Base-by-base conservation (phyloP, 2,888 invertebrate species). In the Chymomyza procnemis region DNA sequence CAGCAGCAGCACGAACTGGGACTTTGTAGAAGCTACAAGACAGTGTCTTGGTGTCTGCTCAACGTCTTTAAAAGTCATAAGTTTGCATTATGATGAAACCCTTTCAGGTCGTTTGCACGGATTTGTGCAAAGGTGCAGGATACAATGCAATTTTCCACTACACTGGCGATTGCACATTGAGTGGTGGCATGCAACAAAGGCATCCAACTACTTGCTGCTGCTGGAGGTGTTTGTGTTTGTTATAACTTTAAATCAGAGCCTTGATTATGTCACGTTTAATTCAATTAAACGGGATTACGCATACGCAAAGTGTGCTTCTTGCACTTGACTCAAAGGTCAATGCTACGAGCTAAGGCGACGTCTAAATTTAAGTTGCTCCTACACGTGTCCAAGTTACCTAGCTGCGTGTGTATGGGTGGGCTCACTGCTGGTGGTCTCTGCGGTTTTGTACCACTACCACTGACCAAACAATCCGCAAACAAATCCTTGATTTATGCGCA, bases 401-500 rank as follows among this genome's bases (percentile, higher is more conserved):
- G 76, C 84, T 81, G 78, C 73, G 61, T 47, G 16, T 19, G 19
- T 5, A 4, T 21, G 19, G 19, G 19, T 9, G 9, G n/a, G 48
- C 5, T 14, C 48, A 18, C 48, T 14, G 21, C 21, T 21, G 21
- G 3, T 21, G 54, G 18, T 54, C 16, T 50, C 48, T 50, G 16
- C 21, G 54, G 22, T 56, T 56, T 26, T 26, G 12, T 47, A 34
- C 26, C 61, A n/a, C 66, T 67, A 67, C 59, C 60, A 64, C 26
- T 16, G 46, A 60, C 46, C 34, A 85, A 74, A 74, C 73, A 85
- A 86, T 88, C 88, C 81, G 79, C 88, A 88, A 85, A 85, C 85
- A 85, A 85, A 88, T 88, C 88, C 87, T 84, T 85, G 85, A 85
- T 85, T 85, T 85, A 87, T 85, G 88, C 87, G 73, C 85, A 83